Evolutionary conservation across 2,113 vertebrate species (phyloP).

Genomic region (Nesoenas mayeri): DNA sequence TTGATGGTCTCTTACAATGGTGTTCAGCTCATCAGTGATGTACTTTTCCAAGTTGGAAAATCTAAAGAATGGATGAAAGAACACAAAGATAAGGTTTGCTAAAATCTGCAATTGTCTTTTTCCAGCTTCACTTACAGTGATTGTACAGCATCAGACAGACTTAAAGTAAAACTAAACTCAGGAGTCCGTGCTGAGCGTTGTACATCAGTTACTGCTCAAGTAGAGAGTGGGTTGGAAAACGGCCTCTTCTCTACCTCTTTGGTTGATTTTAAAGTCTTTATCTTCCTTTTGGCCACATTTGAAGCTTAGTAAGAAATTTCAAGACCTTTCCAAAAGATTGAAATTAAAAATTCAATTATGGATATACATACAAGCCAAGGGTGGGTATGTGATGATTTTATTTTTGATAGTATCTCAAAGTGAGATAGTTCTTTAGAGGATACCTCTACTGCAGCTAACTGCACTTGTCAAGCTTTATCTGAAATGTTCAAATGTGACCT

Average conservation of each 20-base stretch:
- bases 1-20: neutral
- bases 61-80: neutral
- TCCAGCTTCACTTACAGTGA: neutral
- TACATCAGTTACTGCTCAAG: neutral
- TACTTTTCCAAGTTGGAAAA: neutral
- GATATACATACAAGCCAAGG: neutral
- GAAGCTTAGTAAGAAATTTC: neutral
- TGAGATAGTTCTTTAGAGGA: neutral
- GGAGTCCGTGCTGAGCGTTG: neutral
- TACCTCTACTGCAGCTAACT: neutral
- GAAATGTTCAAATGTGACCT: neutral
- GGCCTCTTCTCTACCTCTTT: neutral
- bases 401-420: conserved; percentile 13
- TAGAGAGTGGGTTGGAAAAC: neutral
- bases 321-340: conserved; percentile 11
- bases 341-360: conserved; percentile 19
- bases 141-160: neutral
- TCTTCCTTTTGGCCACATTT: neutral
- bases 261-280: neutral
- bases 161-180: neutral
- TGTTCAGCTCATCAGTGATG: neutral
- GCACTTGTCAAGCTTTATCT: neutral
- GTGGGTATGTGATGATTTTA: neutral
- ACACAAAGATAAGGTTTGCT: neutral
- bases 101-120: conserved; percentile 8